Conservation (phyloP, 1,140 invertebrate genomes). For the Drosophila tristis region DNA sequence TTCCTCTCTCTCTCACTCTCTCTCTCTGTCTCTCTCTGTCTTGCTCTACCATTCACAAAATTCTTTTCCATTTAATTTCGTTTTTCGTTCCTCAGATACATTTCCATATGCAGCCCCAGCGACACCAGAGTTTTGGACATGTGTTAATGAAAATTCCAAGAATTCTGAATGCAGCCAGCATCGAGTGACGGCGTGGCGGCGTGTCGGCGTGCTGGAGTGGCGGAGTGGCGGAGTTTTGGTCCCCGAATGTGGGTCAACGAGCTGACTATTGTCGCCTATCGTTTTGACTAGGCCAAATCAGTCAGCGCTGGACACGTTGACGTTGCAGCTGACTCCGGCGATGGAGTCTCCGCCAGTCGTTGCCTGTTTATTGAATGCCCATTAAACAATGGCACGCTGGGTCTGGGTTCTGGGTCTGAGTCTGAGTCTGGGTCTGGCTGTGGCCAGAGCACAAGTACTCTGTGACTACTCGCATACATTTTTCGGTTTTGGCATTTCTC, state of each 20-base stretch:
- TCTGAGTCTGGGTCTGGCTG: conserved; percentile 17
- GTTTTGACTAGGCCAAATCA: conserved; percentile 76
- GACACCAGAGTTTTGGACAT: conserved; percentile 43
- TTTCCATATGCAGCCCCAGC: conserved; percentile 58
- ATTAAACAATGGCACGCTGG: conserved; percentile 70
- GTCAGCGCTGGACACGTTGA: conserved; percentile 38
- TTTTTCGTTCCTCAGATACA: conserved; percentile 38
- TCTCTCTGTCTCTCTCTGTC: not conserved
- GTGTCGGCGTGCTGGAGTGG: not conserved
- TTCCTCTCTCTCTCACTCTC: not conserved
- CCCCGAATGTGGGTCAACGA: conserved; percentile 77
- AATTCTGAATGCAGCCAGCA: conserved; percentile 53
- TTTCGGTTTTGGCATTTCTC: conserved; percentile 40
- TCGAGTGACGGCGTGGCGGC: not conserved
- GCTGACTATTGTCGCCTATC: conserved; percentile 71
- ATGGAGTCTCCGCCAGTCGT: conserved; percentile 6
- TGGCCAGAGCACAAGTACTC: conserved; percentile 37
- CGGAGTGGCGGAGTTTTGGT: conserved; percentile 10
- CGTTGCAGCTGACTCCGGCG: not conserved
- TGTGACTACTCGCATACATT: conserved; percentile 3
- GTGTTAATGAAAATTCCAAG: conserved; percentile 82
- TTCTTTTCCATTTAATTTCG: conserved; percentile 47
- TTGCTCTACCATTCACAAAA: conserved; percentile 60
- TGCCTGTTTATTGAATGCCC: conserved; percentile 74
- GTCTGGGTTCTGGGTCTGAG: not conserved